Evolutionary conservation across 2,113 vertebrate genomes (phyloP).

Genomic region (Leptobrachium leishanense): DNA sequence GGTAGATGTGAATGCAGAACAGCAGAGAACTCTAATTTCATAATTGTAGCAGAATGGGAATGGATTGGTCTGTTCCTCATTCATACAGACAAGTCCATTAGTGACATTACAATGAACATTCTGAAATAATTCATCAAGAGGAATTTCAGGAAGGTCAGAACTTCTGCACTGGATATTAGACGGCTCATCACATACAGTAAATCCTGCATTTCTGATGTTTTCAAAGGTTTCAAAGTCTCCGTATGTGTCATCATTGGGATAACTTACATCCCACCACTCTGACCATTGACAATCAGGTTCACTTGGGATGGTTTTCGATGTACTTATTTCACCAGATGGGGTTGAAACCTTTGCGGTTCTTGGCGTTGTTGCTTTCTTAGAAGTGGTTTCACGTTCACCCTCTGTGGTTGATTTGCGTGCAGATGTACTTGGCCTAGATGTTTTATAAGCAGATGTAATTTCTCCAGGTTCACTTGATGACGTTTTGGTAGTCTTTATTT

Average conservation of each 20-base stretch:
- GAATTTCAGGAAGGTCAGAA: background rate
- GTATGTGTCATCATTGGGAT: slow-evolving; percentile 42
- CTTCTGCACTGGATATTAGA: background rate
- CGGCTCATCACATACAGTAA: background rate
- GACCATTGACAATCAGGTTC: slow-evolving; percentile 60
- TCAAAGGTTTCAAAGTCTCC: slow-evolving; percentile 47
- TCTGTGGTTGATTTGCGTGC: background rate
- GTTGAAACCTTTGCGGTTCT: slow-evolving; percentile 54
- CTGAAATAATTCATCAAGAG: background rate
- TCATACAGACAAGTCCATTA: background rate
- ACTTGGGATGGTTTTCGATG: background rate
- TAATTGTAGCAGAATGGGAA: slow-evolving; percentile 5
- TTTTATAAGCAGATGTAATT: background rate
- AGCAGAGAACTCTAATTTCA: slow-evolving; percentile 30
- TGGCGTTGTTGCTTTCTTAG: slow-evolving; percentile 43
- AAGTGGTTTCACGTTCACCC: background rate
- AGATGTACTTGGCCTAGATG: too few relatives aligned
- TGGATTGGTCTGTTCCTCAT: background rate
- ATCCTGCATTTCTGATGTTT: slow-evolving; percentile 1
- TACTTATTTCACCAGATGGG: background rate
- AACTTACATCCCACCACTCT: slow-evolving; percentile 60
- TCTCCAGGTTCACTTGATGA: background rate
- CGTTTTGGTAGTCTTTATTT: background rate
- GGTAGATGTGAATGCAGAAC: slow-evolving; percentile 16
- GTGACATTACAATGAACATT: background rate